Evolutionary conservation across 2,888 invertebrate species (phyloP).

Genomic region (Rhingia rostrata): DNA sequence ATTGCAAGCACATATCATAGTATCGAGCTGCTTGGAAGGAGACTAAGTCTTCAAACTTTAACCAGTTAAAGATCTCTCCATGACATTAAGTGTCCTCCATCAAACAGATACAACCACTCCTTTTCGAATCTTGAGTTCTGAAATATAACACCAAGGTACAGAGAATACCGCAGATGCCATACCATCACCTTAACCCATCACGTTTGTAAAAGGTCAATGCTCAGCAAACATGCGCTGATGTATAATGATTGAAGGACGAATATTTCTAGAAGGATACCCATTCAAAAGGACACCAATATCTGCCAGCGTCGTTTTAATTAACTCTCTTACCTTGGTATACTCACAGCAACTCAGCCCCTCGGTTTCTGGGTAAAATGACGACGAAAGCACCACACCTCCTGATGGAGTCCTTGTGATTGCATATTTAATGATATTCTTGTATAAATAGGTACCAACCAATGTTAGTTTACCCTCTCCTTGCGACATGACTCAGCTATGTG

Average conservation of each 20-base stretch:
- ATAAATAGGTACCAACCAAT: conserved; percentile 43
- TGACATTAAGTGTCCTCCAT: too few species aligned
- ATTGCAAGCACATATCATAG: too few species aligned
- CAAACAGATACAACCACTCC: too few species aligned
- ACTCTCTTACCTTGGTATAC: conserved; percentile 45
- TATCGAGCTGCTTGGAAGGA: too few species aligned
- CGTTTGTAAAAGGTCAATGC: conserved; percentile 51
- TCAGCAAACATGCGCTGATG: background rate
- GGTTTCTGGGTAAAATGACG: background rate
- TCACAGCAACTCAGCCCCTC: conserved; percentile 30
- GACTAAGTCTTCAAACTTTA: too few species aligned
- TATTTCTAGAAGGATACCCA: background rate
- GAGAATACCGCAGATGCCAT: too few species aligned
- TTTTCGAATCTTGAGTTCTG: too few species aligned
- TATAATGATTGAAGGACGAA: conserved; percentile 8
- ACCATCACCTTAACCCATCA: background rate
- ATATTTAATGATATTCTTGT: conserved; percentile 53
- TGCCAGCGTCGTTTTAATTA: conserved; percentile 68
- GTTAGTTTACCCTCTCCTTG: background rate
- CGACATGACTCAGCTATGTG: conserved; percentile 43
- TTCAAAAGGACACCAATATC: conserved; percentile 35
- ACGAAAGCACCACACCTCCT: conserved; percentile 22
- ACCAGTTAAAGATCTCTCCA: too few species aligned
- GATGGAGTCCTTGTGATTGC: conserved; percentile 55
- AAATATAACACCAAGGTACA: too few species aligned